Evolutionary conservation across 2,888 invertebrate species (phyloP), one percentile per base, ranked within the genome.

Genomic region (Cremastinae sp.): DNA sequence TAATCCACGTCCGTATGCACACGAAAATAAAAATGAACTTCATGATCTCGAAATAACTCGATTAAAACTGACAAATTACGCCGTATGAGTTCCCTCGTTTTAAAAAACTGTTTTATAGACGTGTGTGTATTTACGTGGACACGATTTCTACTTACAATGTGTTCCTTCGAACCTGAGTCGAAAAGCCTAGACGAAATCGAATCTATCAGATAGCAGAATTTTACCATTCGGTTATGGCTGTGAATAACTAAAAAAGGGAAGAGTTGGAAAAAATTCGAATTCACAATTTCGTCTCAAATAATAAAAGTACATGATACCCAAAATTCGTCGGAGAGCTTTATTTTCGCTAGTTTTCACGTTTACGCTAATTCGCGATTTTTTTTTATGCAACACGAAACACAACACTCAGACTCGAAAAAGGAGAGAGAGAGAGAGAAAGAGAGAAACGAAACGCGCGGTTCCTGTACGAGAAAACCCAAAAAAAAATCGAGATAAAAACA

Each of bases 221-320:
- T 54, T 62, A 69, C 54, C 62, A 62, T 74, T 74, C 68, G 74
- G 49, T 74, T 74, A 74, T 74, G 74, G 74, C 74, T 74, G 74
- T 74, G 74, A 74, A 74, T 62, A 28, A 28, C 28, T 28, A 28
- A 28, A 28, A 28, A 28, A 28, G 28, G 5, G 28, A 28, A 28
- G 28, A 5, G 28, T 28, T 49, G 28, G 14, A 12, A 28, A 22
- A 18, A n/a, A 22, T 28, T 45, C 58, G 49, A 58, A 58, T 58
- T 58, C 54, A 41, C 47, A 45, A 18, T 7, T 51, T 51, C 59
- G 69, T 69, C 59, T 43, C 69, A 49, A 9, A 22, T 14, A 49
- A 62, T 20, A 62, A 16, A 59, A 20, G 4, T 16, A 41, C 34
- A 58, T 62, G 14, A 18, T 41, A 22, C 34, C 14, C 18, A n/a